Evolutionary conservation across 2,888 invertebrate species (phyloP).

Genomic region (Dendrolimus pini): DNA sequence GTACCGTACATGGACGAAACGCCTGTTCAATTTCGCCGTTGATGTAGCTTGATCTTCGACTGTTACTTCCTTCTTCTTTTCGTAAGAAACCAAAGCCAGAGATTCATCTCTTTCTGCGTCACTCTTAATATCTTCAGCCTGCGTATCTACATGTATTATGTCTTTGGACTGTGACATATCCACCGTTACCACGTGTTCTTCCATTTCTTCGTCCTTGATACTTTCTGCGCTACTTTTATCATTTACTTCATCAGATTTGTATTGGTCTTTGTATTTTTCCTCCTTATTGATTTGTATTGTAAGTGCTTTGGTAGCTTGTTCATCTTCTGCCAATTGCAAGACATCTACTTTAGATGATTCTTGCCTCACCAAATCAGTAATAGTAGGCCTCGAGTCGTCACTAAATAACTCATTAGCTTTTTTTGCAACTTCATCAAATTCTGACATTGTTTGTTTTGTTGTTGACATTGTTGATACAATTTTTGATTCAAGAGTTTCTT

Average conservation of each 20-base stretch:
- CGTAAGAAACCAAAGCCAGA: background rate
- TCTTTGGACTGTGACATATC: constrained; percentile 13
- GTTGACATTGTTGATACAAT: background rate
- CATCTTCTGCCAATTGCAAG: constrained; percentile 21
- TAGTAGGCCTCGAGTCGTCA: constrained; percentile 11
- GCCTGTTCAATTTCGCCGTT: constrained; percentile 12
- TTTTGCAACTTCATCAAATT: constrained; percentile 8
- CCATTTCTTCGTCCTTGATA: constrained; percentile 12
- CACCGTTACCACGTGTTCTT: constrained; percentile 15
- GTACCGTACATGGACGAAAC: constrained; percentile 15
- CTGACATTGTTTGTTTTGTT: background rate
- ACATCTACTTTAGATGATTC: constrained; percentile 15
- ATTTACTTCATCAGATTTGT: constrained; percentile 4
- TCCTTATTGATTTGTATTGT: constrained; percentile 17
- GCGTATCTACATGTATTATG: background rate
- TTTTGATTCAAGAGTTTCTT: background rate
- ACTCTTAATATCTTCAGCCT: background rate
- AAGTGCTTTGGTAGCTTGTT: constrained; percentile 21
- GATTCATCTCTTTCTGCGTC: background rate
- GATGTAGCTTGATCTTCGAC: constrained; percentile 6
- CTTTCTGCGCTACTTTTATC: constrained; percentile 6
- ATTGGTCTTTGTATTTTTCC: constrained; percentile 9
- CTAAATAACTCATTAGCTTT: constrained; percentile 18
- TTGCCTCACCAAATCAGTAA: constrained; percentile 1
- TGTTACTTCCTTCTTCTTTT: background rate